Conservation (phyloP, 2,888 invertebrate genomes). For the Phyllotreta striolata region DNA sequence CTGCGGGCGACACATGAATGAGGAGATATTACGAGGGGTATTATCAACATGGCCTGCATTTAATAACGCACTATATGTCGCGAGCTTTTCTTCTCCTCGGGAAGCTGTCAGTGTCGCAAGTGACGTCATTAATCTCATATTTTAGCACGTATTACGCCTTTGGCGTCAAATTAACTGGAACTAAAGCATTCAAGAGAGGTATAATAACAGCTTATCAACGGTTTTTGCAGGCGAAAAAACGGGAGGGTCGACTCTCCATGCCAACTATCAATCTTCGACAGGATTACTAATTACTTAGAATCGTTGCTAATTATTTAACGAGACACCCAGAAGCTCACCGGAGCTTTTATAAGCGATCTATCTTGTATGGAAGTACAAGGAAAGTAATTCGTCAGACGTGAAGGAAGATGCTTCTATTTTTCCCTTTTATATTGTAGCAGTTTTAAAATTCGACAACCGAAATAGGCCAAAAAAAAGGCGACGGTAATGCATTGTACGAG, state of each 20-base stretch:
- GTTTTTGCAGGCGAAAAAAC: slow-evolving; percentile 25
- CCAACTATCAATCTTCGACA: no score
- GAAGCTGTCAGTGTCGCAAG: slow-evolving; percentile 36
- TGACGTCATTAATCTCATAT: slow-evolving; percentile 39
- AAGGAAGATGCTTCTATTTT: no score
- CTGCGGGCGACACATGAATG: slow-evolving; percentile 46
- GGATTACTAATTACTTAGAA: no score
- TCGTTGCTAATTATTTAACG: no score
- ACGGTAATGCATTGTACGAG: background rate
- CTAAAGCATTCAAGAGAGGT: slow-evolving; percentile 25
- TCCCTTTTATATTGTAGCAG: background rate
- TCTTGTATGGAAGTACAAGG: no score
- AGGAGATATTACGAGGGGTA: slow-evolving; percentile 46
- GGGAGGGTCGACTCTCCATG: background rate
- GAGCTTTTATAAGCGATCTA: no score
- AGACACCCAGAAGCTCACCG: no score
- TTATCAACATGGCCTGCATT: slow-evolving; percentile 45
- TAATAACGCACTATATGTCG: slow-evolving; percentile 47
- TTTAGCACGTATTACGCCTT: slow-evolving; percentile 40
- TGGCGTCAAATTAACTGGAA: slow-evolving; percentile 41
- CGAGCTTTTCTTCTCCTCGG: slow-evolving; percentile 31
- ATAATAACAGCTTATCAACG: slow-evolving; percentile 25
- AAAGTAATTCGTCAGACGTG: no score
- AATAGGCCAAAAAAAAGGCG: background rate
- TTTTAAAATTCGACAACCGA: no score